Evolutionary conservation across 2,113 vertebrate species (phyloP), one percentile per base, ranked within the genome.

Genomic region (Eira barbara): DNA sequence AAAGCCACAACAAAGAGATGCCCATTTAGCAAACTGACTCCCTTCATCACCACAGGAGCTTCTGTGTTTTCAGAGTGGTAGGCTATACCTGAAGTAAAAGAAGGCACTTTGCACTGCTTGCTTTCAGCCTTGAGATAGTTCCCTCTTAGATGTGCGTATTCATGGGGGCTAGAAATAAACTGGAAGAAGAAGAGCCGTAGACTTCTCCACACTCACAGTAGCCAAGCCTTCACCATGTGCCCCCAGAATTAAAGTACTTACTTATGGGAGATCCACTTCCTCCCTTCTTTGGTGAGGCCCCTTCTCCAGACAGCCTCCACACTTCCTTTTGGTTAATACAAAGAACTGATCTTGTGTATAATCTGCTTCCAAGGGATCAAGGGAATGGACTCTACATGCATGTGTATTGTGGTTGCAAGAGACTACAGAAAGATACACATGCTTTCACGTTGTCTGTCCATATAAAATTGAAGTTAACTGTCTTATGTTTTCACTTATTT

Each of bases 1-100:
- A 23, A 45, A 89, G 79, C 97, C 97, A 97, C 97, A 97, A 95
- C 93, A 97, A 93, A 97, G 94, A 78, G 94, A 61, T 95, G 93
- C 63, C 79, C 92, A 73, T 49, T 49, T 57, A 81, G 76, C 63
- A 85, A 87, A 92, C 1, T 21, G 49, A 81, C 29, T 69, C 42
- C 61, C 80, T 94, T 69, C 9, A 82, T 39, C 67, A 73, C 86
- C 36, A 34, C 49, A 59, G 71, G 27, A 63, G 45, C 49, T 21
- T 74, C 74, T 92, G 42, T 42, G 7, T 87, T 96, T 93, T 82
- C 91, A 76, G 71, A 74, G 73, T 61, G 55, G 31, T n/a, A 39
- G 55, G 4, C 82, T 39, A 9, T 59, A 59, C 81, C 92, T 21
- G 23, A 57, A 39, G 45, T 42, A 69, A 89, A 90, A 78, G 76